A percentile compares a stretch with the other conserved stretches of the same genome.
Evolutionary conservation across 2,888 invertebrate genomes (phyloP).

Genomic region (Hypolimnas misippus): DNA sequence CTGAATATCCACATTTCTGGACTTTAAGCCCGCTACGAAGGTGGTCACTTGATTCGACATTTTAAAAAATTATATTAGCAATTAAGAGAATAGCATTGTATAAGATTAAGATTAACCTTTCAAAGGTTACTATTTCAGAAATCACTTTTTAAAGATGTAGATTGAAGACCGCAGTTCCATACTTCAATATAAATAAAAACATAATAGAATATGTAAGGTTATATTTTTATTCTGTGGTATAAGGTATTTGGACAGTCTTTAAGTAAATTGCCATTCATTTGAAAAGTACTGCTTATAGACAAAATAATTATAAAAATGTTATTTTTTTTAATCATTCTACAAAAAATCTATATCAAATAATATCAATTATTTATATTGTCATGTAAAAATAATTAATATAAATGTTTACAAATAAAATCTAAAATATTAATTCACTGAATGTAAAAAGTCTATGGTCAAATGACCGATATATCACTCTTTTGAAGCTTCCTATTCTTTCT

Average conservation of each 20-base stretch:
- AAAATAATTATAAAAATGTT: too few species aligned
- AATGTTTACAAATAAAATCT: too few species aligned
- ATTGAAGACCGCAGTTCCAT: background rate
- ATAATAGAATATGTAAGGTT: background rate
- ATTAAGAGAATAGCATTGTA: conserved; percentile 11
- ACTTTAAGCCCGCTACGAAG: conserved; percentile 94
- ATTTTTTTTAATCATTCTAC: too few species aligned
- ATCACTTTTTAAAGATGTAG: conserved; percentile 6
- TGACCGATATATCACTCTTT: conserved; percentile 74
- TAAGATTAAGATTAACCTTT: conserved; percentile 6
- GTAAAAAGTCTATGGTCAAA: conserved; percentile 60
- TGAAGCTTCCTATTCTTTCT: conserved; percentile 75
- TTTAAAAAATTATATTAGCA: conserved; percentile 40
- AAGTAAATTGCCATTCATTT: background rate
- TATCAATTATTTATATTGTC: too few species aligned
- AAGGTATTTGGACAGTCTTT: too few species aligned
- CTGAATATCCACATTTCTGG: conserved; percentile 92
- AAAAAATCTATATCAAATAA: too few species aligned
- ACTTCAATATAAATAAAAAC: conserved; percentile 9
- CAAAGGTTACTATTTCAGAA: background rate
- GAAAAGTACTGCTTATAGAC: background rate
- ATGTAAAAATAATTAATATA: too few species aligned
- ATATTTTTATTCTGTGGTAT: too few species aligned
- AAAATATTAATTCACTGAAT: conserved; percentile 47
- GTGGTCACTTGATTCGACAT: conserved; percentile 87